Evolutionary conservation across 2,888 invertebrate genomes (phyloP).

Genomic region (Phortica magna): DNA sequence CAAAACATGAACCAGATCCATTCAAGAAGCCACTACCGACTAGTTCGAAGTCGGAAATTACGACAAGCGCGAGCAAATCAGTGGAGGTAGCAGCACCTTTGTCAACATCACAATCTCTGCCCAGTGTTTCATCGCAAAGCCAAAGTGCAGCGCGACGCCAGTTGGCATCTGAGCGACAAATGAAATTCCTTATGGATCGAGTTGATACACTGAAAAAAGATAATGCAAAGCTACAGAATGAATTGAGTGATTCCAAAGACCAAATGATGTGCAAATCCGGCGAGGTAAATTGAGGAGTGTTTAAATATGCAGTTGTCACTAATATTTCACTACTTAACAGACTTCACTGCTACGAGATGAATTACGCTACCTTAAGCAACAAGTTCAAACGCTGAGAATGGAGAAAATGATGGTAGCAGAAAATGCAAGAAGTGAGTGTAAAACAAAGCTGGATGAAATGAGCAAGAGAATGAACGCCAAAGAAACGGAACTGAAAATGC

Average conservation of each 20-base stretch:
- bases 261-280: slow-evolving; percentile 69
- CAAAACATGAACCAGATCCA: neutral
- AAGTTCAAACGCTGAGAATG: slow-evolving; percentile 69
- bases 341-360: slow-evolving; percentile 71
- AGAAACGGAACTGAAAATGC: slow-evolving; percentile 67
- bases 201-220: slow-evolving; percentile 71
- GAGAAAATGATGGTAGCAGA: slow-evolving; percentile 69
- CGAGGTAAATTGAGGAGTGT: slow-evolving; percentile 56
- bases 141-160: slow-evolving; percentile 61
- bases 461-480: slow-evolving; percentile 69
- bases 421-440: slow-evolving; percentile 63
- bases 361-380: slow-evolving; percentile 71
- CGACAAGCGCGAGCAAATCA: slow-evolving; percentile 37
- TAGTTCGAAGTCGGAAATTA: slow-evolving; percentile 29
- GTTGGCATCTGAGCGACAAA: slow-evolving; percentile 69
- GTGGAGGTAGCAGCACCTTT: slow-evolving; percentile 33
- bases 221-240: slow-evolving; percentile 66
- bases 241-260: slow-evolving; percentile 63
- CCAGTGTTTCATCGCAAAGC: slow-evolving; percentile 17
- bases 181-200: slow-evolving; percentile 73
- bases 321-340: slow-evolving; percentile 44
- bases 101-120: neutral
- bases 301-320: neutral
- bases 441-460: slow-evolving; percentile 67
- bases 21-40: slow-evolving; percentile 28